Evolutionary conservation across 2,113 vertebrate species (phyloP).

Genomic region (Spea bombifrons): DNA sequence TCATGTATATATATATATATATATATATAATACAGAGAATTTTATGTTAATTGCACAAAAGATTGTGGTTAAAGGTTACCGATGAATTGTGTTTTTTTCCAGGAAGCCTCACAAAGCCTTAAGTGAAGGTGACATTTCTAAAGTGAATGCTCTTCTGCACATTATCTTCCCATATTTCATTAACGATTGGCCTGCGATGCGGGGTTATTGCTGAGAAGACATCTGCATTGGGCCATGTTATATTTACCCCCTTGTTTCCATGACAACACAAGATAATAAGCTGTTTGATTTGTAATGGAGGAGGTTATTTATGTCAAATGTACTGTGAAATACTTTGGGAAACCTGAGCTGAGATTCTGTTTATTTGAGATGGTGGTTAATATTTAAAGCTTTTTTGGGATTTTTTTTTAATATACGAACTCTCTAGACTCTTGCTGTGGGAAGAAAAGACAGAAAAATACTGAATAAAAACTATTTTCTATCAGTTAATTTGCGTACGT

Average conservation of each 20-base stretch:
- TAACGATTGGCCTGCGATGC: neutral
- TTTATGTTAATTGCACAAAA: no score
- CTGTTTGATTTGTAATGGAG: neutral
- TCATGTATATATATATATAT: no score
- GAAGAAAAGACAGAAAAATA: no score
- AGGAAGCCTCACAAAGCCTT: neutral
- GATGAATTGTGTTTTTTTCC: neutral
- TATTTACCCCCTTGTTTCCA: neutral
- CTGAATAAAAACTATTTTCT: no score
- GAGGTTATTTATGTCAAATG: neutral
- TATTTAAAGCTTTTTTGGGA: no score
- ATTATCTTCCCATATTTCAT: neutral
- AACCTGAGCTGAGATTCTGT: neutral
- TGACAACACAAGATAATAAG: constrained; percentile 1
- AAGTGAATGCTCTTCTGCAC: neutral
- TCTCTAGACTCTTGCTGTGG: no score
- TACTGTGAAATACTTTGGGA: neutral
- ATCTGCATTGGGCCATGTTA: neutral
- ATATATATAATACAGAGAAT: no score
- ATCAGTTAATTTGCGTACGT: no score
- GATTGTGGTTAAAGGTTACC: no score
- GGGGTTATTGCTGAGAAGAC: neutral
- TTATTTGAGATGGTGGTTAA: no score
- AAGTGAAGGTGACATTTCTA: neutral
- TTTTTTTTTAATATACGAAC: no score